Evolutionary conservation across 2,888 invertebrate genomes (phyloP).

Genomic region (Philonicus albiceps): DNA sequence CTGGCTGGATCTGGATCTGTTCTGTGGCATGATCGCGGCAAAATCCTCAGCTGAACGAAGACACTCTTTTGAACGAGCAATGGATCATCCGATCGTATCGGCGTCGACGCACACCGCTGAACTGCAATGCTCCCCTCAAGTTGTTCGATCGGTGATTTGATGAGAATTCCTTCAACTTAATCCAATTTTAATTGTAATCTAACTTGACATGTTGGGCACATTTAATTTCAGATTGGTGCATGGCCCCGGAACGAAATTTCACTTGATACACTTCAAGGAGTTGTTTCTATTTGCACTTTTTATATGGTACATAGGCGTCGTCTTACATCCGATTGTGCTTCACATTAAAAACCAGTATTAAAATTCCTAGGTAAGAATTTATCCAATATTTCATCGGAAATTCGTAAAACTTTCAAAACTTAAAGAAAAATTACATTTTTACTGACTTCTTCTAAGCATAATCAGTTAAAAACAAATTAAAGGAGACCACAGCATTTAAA

Average conservation of each 20-base stretch:
- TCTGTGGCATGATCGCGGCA: neutral
- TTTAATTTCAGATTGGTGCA: neutral
- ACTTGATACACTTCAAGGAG: neutral
- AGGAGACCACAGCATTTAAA: too few relatives aligned
- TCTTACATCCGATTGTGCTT: too few relatives aligned
- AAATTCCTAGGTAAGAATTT: too few relatives aligned
- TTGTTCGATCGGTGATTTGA: neutral
- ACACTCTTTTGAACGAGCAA: neutral
- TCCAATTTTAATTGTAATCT: neutral
- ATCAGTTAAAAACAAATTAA: too few relatives aligned
- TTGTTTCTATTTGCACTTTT: too few relatives aligned
- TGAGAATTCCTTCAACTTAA: neutral
- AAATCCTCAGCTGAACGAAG: neutral
- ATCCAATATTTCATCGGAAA: too few relatives aligned
- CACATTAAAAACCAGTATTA: too few relatives aligned
- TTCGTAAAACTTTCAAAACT: too few relatives aligned
- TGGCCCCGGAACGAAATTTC: neutral
- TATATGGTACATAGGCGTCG: too few relatives aligned
- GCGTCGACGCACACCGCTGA: neutral
- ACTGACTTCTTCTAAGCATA: too few relatives aligned
- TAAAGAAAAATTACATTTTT: too few relatives aligned
- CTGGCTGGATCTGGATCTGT: neutral
- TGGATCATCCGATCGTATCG: neutral
- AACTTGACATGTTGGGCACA: neutral
- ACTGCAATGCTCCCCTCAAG: neutral